Conservation (phyloP, 2,113 vertebrate genomes). For the Craseonycteris thonglongyai region DNA sequence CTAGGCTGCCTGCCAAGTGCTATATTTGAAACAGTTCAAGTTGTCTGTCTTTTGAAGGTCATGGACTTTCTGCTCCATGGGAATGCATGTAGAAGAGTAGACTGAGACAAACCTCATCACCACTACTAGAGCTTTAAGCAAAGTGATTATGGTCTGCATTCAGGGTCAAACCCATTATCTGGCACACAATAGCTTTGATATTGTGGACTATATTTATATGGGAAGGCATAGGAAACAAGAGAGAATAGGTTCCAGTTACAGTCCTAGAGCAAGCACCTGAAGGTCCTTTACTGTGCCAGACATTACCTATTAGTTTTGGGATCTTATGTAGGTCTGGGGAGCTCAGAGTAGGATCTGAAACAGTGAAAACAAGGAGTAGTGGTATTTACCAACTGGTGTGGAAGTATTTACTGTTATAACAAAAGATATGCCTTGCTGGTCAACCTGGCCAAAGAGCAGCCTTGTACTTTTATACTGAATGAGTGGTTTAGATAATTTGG, state of each 20-base stretch:
- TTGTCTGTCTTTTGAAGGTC: constrained; percentile 64
- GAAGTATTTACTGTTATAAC: neutral
- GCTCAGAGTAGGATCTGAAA: neutral
- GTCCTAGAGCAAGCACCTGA: neutral
- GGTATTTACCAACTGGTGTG: neutral
- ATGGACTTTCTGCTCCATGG: constrained; percentile 41
- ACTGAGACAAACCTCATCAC: constrained; percentile 24
- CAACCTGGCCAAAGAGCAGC: neutral
- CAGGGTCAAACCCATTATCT: neutral
- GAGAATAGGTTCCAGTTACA: neutral
- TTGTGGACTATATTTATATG: neutral
- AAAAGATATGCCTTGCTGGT: neutral
- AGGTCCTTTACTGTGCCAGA: neutral
- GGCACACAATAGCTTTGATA: neutral
- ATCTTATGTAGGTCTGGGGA: neutral
- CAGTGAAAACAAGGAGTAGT: neutral
- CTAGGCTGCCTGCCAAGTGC: constrained; percentile 69
- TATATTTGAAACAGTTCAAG: constrained; percentile 64
- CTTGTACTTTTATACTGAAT: constrained; percentile 1
- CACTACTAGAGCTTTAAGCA: constrained; percentile 12
- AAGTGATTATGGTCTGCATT: neutral
- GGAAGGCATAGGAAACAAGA: neutral
- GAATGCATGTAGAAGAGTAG: constrained; percentile 32
- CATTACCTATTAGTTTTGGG: neutral
- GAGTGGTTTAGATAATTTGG: neutral